These are phyloP conservation scores for Umimayanthus kanabou DNA, from an alignment of 92 coral and sea anemone genomes.

Conservation along the genomic window DNA sequence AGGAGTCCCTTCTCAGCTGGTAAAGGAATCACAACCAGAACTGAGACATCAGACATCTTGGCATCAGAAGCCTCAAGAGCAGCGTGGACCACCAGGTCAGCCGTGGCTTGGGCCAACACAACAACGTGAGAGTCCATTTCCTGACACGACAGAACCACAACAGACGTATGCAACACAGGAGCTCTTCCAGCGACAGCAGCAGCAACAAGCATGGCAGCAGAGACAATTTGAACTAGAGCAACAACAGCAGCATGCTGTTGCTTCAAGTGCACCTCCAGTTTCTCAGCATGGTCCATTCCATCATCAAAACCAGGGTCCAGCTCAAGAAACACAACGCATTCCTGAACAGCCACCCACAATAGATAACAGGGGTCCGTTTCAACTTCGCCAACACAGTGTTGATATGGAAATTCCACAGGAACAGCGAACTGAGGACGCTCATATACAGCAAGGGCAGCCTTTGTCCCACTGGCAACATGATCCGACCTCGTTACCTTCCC, in stretches of 20 bases:
- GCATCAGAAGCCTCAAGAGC: constrained; percentile 40
- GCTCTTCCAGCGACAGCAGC: constrained; percentile 41
- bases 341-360: constrained; percentile 8
- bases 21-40: constrained; percentile 33
- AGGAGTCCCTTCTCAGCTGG: constrained; percentile 27
- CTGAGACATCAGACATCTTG: constrained; percentile 13
- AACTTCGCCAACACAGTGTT: constrained; percentile 10
- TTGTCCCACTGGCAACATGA: constrained; percentile 45
- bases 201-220: constrained; percentile 47
- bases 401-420: constrained; percentile 15
- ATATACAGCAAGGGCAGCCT: constrained; percentile 31
- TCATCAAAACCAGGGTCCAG: constrained; percentile 10
- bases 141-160: constrained; percentile 31
- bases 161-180: constrained; percentile 27
- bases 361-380: constrained; percentile 29
- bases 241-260: constrained; percentile 17
- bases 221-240: constrained; percentile 48
- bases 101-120: constrained; percentile 35
- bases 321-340: neutral
- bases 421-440: constrained; percentile 16
- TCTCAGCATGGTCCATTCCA: constrained; percentile 30
- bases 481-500: constrained; percentile 25
- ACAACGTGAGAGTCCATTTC: constrained; percentile 24
- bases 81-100: neutral
- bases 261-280: constrained; percentile 24